A percentile compares a stretch with the other conserved stretches of the same genome.
These are phyloP conservation scores for Strongylocentrotus purpuratus DNA, from an alignment of 35 echinoderm and acorn worm species.

Conservation along the genomic window DNA sequence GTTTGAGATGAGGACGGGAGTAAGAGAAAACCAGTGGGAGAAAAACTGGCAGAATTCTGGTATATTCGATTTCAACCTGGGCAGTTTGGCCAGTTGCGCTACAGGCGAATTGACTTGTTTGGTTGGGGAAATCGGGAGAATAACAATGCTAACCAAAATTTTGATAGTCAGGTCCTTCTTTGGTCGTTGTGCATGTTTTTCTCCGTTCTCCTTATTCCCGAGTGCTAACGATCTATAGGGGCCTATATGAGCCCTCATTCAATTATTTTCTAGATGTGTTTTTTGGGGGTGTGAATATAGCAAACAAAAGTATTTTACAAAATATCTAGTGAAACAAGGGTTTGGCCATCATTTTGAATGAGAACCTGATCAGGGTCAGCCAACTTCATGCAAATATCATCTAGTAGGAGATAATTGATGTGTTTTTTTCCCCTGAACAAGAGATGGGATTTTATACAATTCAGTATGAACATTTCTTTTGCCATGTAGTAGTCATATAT, in stretches of 20 bases:
- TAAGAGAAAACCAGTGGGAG: not conserved
- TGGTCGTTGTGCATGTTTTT: not conserved
- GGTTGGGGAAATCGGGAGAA: not conserved
- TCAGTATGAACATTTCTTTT: no score
- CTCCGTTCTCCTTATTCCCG: not conserved
- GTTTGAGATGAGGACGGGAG: not conserved
- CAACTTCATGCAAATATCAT: no score
- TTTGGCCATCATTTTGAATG: no score
- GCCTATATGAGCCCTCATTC: not conserved
- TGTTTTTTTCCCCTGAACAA: no score
- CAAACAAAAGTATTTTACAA: no score
- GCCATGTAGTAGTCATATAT: no score
- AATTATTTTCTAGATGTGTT: no score
- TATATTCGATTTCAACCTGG: constrained; percentile 2
- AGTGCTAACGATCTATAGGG: not conserved
- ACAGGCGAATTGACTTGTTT: not conserved
- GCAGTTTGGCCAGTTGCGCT: not conserved
- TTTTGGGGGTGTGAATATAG: no score
- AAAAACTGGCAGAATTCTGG: not conserved
- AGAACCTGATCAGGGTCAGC: no score
- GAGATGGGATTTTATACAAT: no score
- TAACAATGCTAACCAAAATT: constrained; percentile 4
- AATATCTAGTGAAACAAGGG: no score
- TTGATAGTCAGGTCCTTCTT: not conserved
- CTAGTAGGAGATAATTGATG: no score